These are phyloP conservation scores for Anabacerthia variegaticeps DNA, from an alignment of 2,797 vertebrate genomes.

Conservation along the genomic window DNA sequence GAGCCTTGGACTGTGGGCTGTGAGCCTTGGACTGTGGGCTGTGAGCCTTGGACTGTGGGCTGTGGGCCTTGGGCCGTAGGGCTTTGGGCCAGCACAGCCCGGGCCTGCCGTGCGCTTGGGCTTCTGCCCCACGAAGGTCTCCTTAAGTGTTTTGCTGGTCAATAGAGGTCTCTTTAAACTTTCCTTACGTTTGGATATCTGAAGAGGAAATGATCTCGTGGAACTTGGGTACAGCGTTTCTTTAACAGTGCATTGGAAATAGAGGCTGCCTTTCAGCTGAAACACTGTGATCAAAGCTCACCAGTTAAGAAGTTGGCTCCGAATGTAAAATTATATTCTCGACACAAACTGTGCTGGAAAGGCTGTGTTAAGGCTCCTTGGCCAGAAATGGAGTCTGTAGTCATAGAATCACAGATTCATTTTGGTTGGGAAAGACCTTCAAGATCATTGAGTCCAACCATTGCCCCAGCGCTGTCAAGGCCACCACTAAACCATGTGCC, in stretches of 20 bases:
- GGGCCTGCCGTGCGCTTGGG: too few relatives aligned
- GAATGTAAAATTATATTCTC: neutral
- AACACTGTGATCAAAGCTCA: neutral
- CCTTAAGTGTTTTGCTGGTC: neutral
- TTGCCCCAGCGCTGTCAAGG: neutral
- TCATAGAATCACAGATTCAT: neutral
- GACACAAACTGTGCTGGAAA: neutral
- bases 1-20: too few relatives aligned
- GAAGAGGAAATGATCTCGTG: neutral
- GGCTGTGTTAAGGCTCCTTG: neutral
- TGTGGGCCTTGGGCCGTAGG: too few relatives aligned
- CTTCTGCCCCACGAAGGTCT: neutral
- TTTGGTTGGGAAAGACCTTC: neutral
- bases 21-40: too few relatives aligned
- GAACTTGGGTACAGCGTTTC: neutral
- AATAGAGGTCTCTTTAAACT: neutral
- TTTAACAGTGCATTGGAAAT: neutral
- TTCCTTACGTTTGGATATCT: neutral
- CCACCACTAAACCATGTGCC: neutral
- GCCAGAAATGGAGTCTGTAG: neutral
- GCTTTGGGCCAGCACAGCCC: too few relatives aligned
- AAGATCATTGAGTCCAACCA: neutral
- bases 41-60: too few relatives aligned
- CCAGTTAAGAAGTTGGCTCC: neutral
- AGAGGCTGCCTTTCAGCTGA: neutral